phyloP scores from a whole-genome alignment of 2,113 vertebrate genomes.

The Cercocebus atys region DNA sequence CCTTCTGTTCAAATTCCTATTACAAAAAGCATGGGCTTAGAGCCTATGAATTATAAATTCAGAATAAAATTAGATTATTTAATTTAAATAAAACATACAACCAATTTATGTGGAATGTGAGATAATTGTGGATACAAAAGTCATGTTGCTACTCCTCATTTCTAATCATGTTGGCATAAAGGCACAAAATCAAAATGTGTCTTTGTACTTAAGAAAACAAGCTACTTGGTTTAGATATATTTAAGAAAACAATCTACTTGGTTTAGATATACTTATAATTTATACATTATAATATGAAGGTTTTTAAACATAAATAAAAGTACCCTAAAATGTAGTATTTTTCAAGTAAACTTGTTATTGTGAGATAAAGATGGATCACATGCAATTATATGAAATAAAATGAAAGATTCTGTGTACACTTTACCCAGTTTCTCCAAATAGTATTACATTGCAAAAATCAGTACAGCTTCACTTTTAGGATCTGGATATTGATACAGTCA shows the following conservation, averaged over 20 bases:
- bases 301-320: background rate
- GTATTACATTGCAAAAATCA: background rate
- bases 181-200: background rate
- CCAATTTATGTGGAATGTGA: background rate
- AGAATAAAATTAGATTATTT: slow-evolving; percentile 39
- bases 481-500: no score
- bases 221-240: background rate
- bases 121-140: background rate
- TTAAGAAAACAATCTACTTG: background rate
- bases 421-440: background rate
- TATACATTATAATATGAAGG: background rate
- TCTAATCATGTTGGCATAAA: background rate
- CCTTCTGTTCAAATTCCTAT: slow-evolving; percentile 23
- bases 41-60: slow-evolving; percentile 29
- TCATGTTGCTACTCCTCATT: background rate
- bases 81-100: slow-evolving; percentile 39
- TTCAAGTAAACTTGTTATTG: background rate
- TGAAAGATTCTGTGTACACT: background rate
- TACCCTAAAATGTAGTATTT: background rate
- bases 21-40: background rate
- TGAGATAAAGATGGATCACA: background rate
- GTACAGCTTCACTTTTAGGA: background rate
- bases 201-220: slow-evolving; percentile 12
- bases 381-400: background rate
- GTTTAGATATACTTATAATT: slow-evolving; percentile 6